These are phyloP conservation scores for Epinotia bilunana DNA, from an alignment of 2,888 invertebrate genomes.

Conservation along the genomic window DNA sequence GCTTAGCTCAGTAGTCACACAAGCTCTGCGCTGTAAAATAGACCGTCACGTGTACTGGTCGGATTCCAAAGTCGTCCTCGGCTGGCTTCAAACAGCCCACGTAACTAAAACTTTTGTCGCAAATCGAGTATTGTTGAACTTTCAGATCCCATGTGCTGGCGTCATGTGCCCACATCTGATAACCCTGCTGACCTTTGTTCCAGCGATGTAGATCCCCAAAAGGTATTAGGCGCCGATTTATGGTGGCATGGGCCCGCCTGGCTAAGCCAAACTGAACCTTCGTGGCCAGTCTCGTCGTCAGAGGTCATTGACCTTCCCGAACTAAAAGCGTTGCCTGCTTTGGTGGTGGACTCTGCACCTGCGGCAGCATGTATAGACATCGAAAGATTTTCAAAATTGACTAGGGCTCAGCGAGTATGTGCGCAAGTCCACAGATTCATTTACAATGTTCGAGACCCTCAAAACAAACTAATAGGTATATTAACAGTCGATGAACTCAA, in stretches of 20 bases:
- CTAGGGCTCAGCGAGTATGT: background rate
- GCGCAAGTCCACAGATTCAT: too few relatives aligned
- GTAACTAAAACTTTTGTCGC: conserved; percentile 16
- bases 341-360: too few relatives aligned
- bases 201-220: conserved; percentile 41
- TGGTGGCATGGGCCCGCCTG: conserved; percentile 46
- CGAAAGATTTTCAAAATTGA: conserved; percentile 36
- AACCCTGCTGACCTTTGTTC: conserved; percentile 48
- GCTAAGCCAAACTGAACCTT: background rate
- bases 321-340: too few relatives aligned
- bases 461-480: conserved; percentile 9
- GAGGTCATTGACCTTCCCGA: too few relatives aligned
- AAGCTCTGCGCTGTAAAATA: too few relatives aligned
- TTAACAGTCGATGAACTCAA: conserved; percentile 29
- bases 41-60: too few relatives aligned
- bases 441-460: conserved; percentile 1
- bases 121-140: conserved; percentile 28
- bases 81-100: background rate
- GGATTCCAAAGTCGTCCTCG: background rate
- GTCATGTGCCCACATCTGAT: conserved; percentile 39
- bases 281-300: conserved; percentile 4
- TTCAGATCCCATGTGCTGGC: conserved; percentile 9
- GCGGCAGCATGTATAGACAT: too few relatives aligned
- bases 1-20: too few relatives aligned
- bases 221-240: conserved; percentile 3